Evolutionary conservation across 35 echinoderm and acorn worm species (phyloP).

Genomic region (Amphiura filiformis): DNA sequence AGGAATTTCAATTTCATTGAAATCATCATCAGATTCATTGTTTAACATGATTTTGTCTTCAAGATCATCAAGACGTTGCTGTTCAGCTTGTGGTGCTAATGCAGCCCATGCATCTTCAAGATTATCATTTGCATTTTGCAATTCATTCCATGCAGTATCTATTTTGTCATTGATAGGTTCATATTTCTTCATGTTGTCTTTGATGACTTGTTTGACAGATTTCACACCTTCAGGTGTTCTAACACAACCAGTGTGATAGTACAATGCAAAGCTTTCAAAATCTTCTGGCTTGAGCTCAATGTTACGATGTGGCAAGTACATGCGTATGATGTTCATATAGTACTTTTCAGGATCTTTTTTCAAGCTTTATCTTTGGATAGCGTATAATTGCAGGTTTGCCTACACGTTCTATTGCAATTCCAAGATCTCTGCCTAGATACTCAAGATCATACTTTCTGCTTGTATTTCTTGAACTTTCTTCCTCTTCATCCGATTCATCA

Average conservation of each 20-base stretch:
- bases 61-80: conserved; percentile 1
- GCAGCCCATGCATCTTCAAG: not conserved
- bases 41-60: not conserved
- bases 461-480: too few species aligned
- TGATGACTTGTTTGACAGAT: not conserved
- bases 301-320: too few species aligned
- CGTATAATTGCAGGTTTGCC: too few species aligned
- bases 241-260: not conserved
- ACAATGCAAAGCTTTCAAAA: too few species aligned
- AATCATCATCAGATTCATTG: not conserved
- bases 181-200: not conserved
- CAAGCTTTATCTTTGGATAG: too few species aligned
- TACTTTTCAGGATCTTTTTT: too few species aligned
- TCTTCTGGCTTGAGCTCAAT: too few species aligned
- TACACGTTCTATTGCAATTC: too few species aligned
- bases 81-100: not conserved
- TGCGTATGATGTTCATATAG: too few species aligned
- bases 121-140: not conserved
- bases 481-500: too few species aligned
- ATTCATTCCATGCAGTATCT: not conserved
- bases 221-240: not conserved
- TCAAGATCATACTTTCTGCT: too few species aligned
- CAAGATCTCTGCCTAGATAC: too few species aligned
- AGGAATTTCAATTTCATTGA: not conserved
- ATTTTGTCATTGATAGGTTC: conserved; percentile 6